phyloP scores from a whole-genome alignment of 2,888 invertebrate species.

The Ryuthela nishihirai region DNA sequence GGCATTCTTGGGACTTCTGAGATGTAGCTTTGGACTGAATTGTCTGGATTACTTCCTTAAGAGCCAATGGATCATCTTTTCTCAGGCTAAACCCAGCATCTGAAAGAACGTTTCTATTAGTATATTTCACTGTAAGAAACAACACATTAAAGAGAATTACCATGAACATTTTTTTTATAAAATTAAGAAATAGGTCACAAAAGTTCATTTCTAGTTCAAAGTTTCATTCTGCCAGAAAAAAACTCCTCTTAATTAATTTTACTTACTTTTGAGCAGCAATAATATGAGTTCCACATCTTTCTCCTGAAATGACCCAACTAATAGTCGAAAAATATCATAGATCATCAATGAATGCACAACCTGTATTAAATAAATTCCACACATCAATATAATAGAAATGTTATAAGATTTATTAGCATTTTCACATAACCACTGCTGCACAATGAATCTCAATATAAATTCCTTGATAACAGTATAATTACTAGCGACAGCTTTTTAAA shows the following conservation, averaged over 20 bases:
- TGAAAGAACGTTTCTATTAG: no score
- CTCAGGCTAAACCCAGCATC: conserved; percentile 70
- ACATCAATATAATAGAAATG: neutral
- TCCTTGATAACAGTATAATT: no score
- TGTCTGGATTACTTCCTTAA: conserved; percentile 61
- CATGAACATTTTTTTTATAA: no score
- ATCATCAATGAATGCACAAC: conserved; percentile 72
- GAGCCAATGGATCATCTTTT: conserved; percentile 75
- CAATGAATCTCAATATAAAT: no score
- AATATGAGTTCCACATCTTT: conserved; percentile 82
- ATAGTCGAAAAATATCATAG: conserved; percentile 69
- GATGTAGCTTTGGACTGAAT: conserved; percentile 51
- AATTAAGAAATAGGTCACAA: no score
- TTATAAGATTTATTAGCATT: neutral
- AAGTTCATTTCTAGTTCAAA: no score
- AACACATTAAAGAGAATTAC: no score
- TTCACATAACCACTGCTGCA: no score
- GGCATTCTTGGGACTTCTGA: conserved; percentile 53
- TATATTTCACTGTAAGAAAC: no score
- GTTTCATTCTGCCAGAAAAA: no score
- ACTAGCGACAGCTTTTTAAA: no score
- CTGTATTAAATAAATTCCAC: conserved; percentile 52
- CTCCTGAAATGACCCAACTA: conserved; percentile 64
- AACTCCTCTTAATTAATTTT: no score
- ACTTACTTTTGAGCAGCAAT: conserved; percentile 63